Conservation (phyloP, 1,140 invertebrate species). For the Caenorhabditis remanei region DNA sequence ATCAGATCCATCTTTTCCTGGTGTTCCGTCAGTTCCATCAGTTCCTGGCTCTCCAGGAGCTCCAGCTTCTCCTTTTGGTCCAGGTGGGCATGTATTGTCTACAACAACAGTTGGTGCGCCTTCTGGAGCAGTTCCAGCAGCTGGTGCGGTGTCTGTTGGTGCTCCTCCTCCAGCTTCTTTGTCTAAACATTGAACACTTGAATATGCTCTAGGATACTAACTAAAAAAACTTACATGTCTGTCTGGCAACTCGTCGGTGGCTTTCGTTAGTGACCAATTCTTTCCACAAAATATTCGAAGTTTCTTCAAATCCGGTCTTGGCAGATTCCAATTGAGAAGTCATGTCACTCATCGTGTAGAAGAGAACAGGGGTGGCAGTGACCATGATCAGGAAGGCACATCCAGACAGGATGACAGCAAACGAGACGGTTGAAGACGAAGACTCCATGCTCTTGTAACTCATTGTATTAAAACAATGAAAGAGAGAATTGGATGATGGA, state of each 20-base stretch:
- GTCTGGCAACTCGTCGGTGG: constrained; percentile 35
- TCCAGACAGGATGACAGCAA: constrained; percentile 60
- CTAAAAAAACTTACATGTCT: constrained; percentile 58
- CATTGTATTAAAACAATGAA: constrained; percentile 10
- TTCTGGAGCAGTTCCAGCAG: constrained; percentile 34
- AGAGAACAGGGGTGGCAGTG: constrained; percentile 43
- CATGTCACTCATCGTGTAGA: constrained; percentile 55
- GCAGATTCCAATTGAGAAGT: constrained; percentile 52
- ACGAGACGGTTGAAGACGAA: constrained; percentile 27
- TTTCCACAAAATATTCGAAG: constrained; percentile 64
- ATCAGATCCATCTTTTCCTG: constrained; percentile 56
- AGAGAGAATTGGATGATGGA: constrained; percentile 13
- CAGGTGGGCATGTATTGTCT: constrained; percentile 52
- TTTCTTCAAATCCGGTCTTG: constrained; percentile 55
- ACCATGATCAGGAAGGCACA: constrained; percentile 58
- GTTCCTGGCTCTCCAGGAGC: constrained; percentile 57
- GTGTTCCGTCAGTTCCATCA: constrained; percentile 55
- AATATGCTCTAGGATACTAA: neutral
- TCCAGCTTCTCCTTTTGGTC: constrained; percentile 57
- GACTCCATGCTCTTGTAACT: constrained; percentile 25
- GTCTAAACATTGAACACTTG: neutral
- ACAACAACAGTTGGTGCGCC: neutral
- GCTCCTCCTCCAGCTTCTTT: constrained; percentile 33
- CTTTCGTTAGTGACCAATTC: constrained; percentile 61
- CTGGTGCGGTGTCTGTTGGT: constrained; percentile 14